phyloP scores from a whole-genome alignment of 2,113 vertebrate genomes.

The Erythrocercus mccallii region DNA sequence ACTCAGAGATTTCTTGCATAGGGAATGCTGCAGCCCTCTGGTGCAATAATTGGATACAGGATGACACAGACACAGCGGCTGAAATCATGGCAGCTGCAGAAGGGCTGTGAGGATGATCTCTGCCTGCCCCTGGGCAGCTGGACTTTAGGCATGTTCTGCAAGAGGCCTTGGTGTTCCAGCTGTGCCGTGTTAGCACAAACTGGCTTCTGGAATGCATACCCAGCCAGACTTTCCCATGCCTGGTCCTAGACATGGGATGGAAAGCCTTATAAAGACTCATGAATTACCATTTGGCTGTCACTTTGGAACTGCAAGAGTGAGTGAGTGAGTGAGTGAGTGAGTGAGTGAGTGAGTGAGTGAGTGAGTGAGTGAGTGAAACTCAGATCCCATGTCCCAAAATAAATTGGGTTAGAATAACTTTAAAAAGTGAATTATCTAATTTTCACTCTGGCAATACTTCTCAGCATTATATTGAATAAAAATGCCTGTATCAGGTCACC shows the following conservation, averaged over 20 bases:
- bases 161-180: background rate
- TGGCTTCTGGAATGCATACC: background rate
- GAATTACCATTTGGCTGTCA: background rate
- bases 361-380: background rate
- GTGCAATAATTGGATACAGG: constrained; percentile 22
- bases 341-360: background rate
- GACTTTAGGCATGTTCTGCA: background rate
- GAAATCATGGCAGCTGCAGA: constrained; percentile 32
- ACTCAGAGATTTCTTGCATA: background rate
- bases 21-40: background rate
- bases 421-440: background rate
- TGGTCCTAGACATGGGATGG: background rate
- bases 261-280: background rate
- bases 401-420: background rate
- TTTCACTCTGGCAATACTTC: background rate
- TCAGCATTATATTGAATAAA: background rate
- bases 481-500: background rate
- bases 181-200: background rate
- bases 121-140: constrained; percentile 24
- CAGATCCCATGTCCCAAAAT: background rate
- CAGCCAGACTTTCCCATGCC: background rate
- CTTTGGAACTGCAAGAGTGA: background rate
- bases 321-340: background rate
- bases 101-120: constrained; percentile 30
- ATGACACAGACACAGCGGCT: constrained; percentile 9